These are phyloP conservation scores for Dicrostonyx torquatus DNA, from an alignment of 2,797 vertebrate species.

Conservation along the genomic window DNA sequence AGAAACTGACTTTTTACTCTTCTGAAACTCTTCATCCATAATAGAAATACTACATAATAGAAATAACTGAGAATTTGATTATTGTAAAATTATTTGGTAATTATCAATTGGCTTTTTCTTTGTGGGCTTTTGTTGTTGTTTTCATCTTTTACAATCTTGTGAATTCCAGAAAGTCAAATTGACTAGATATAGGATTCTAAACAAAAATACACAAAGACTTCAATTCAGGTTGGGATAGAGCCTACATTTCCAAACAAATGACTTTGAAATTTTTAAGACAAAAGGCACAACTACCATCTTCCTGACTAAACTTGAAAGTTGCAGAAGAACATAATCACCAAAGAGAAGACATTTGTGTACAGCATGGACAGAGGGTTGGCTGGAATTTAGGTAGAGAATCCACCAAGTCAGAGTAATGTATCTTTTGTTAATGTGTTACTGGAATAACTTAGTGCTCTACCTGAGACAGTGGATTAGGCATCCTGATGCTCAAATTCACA, in stretches of 20 bases:
- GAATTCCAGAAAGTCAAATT: neutral
- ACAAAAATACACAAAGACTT: neutral
- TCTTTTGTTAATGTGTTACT: constrained; percentile 86
- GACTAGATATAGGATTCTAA: neutral
- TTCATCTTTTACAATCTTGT: neutral
- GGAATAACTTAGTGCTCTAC: constrained; percentile 82
- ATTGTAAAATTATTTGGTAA: constrained; percentile 22
- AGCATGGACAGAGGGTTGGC: constrained; percentile 82
- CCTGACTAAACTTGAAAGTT: constrained; percentile 74
- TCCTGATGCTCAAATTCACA: constrained; percentile 80
- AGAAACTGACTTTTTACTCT: constrained; percentile 12
- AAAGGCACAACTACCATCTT: constrained; percentile 46
- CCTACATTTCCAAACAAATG: neutral
- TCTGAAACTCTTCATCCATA: neutral
- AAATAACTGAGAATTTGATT: neutral
- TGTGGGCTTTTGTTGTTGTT: neutral
- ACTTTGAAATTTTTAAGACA: constrained; percentile 57
- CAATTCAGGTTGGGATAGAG: neutral
- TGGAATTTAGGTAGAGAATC: constrained; percentile 69
- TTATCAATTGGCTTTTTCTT: neutral
- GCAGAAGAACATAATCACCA: constrained; percentile 68
- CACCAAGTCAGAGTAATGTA: constrained; percentile 79
- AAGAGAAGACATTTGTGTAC: constrained; percentile 63
- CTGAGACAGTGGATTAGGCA: constrained; percentile 82
- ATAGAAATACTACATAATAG: neutral